phyloP scores from a whole-genome alignment of 2,888 invertebrate species.

The Cosmorhoe ocellata region DNA sequence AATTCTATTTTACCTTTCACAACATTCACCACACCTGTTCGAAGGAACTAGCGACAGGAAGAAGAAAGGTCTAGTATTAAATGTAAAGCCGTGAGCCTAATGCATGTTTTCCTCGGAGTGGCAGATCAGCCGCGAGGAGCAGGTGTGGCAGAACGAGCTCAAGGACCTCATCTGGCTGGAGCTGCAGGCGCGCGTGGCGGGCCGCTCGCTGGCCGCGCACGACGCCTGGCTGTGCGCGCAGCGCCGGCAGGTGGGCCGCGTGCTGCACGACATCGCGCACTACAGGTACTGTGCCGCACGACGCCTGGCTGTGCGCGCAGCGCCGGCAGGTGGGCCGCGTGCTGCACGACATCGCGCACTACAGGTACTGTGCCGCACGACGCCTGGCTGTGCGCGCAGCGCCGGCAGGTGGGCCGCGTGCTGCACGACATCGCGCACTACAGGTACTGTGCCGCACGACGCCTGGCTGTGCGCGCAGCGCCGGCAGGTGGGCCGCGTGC shows the following conservation, averaged over 20 bases:
- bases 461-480: slow-evolving; percentile 88
- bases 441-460: slow-evolving; percentile 86
- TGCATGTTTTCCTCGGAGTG: not conserved
- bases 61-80: too few species aligned
- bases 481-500: slow-evolving; percentile 86
- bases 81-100: not conserved
- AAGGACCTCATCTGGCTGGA: slow-evolving; percentile 96
- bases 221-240: slow-evolving; percentile 89
- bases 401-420: slow-evolving; percentile 87
- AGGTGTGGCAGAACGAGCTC: slow-evolving; percentile 93
- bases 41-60: too few species aligned
- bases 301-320: slow-evolving; percentile 88
- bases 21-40: too few species aligned
- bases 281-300: slow-evolving; percentile 88
- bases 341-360: slow-evolving; percentile 89
- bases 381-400: slow-evolving; percentile 87
- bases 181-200: slow-evolving; percentile 91
- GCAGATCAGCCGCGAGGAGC: slow-evolving; percentile 92
- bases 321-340: slow-evolving; percentile 87
- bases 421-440: slow-evolving; percentile 90
- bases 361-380: slow-evolving; percentile 88
- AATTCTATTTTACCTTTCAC: too few species aligned
- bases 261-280: slow-evolving; percentile 88
- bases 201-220: slow-evolving; percentile 88
- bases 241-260: slow-evolving; percentile 86